Evolutionary conservation across 2,888 invertebrate genomes (phyloP).

Genomic region (Agrotis exclamationis): DNA sequence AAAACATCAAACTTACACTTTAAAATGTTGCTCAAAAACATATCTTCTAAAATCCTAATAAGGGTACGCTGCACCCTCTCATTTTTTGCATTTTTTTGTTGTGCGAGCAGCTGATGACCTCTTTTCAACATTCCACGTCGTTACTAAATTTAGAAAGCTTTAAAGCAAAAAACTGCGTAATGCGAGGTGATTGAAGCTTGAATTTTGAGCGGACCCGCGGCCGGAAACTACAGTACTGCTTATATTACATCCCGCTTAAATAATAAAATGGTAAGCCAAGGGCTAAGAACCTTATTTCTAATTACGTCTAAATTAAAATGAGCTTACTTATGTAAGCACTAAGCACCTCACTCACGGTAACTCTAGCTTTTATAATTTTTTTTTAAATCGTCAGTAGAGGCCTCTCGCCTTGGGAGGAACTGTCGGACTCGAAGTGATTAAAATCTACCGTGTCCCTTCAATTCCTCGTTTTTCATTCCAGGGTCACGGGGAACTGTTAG

Average conservation of each 20-base stretch:
- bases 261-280: conserved; percentile 34
- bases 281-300: conserved; percentile 18
- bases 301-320: conserved; percentile 29
- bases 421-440: too few species aligned
- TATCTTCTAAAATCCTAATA: conserved; percentile 47
- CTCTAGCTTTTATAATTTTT: too few species aligned
- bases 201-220: conserved; percentile 53
- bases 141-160: conserved; percentile 66
- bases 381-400: too few species aligned
- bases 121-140: conserved; percentile 64
- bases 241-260: conserved; percentile 50
- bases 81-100: conserved; percentile 54
- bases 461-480: too few species aligned
- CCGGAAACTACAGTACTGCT: conserved; percentile 66
- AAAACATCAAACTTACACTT: conserved; percentile 20
- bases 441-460: too few species aligned
- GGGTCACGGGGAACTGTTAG: too few species aligned
- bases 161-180: conserved; percentile 62
- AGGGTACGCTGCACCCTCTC: conserved; percentile 56
- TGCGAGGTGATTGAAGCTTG: conserved; percentile 60
- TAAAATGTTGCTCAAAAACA: conserved; percentile 17
- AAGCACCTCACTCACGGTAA: neutral
- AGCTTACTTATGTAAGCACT: neutral
- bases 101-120: conserved; percentile 62
- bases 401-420: too few species aligned